phyloP scores from a whole-genome alignment of 2,888 invertebrate species.

The Antheraea yamamai region DNA sequence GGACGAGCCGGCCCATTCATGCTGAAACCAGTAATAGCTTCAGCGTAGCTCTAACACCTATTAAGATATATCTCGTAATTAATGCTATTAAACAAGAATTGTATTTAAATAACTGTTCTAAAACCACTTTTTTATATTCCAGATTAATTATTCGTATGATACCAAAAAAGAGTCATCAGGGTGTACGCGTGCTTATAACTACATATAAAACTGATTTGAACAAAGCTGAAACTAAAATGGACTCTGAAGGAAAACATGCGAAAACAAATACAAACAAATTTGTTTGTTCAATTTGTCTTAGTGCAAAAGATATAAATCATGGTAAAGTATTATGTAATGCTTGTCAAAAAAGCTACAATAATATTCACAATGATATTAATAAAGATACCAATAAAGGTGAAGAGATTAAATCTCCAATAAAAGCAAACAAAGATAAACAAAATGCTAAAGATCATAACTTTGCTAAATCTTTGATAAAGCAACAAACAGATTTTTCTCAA shows the following conservation, averaged over 20 bases:
- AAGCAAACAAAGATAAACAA: slow-evolving; percentile 13
- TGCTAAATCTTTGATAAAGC: slow-evolving; percentile 55
- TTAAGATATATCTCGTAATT: too few species aligned
- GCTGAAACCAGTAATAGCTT: too few species aligned
- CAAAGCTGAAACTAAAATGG: slow-evolving; percentile 5
- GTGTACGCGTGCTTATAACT: slow-evolving; percentile 57
- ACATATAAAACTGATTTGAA: slow-evolving; percentile 44
- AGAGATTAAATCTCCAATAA: slow-evolving; percentile 24
- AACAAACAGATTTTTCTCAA: slow-evolving; percentile 45
- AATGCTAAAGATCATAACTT: slow-evolving; percentile 24
- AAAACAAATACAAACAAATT: slow-evolving; percentile 39
- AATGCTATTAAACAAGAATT: neutral
- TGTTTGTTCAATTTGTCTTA: slow-evolving; percentile 63
- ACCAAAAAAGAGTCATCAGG: slow-evolving; percentile 45
- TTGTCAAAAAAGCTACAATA: slow-evolving; percentile 40
- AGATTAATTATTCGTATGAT: slow-evolving; percentile 51
- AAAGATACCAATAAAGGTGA: slow-evolving; percentile 23
- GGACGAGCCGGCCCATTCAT: too few species aligned
- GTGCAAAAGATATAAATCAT: slow-evolving; percentile 35
- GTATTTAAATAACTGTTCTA: neutral
- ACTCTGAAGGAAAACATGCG: slow-evolving; percentile 20
- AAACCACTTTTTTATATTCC: slow-evolving; percentile 13
- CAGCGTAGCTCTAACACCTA: too few species aligned
- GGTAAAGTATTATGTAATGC: slow-evolving; percentile 47
- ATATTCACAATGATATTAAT: slow-evolving; percentile 20